Percentiles rank a stretch among this genome's conserved stretches.
These are phyloP conservation scores for Natator depressus DNA, from an alignment of 2,113 vertebrate genomes.

Conservation along the genomic window DNA sequence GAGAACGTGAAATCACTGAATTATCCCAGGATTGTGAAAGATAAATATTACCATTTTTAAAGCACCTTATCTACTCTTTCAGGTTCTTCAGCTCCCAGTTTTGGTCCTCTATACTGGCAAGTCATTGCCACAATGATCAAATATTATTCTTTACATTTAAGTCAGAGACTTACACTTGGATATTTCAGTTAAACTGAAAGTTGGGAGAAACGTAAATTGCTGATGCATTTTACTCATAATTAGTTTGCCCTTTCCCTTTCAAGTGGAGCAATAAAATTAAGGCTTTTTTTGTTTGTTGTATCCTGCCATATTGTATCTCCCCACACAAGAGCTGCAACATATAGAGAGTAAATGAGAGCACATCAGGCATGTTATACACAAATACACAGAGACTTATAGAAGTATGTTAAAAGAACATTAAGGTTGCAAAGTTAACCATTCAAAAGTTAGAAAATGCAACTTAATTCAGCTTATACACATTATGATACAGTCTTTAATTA, in stretches of 20 bases:
- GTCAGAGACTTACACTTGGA: background rate
- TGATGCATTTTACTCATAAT: background rate
- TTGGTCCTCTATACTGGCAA: background rate
- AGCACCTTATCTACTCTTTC: background rate
- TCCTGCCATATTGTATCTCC: background rate
- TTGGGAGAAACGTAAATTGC: background rate
- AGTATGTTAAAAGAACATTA: background rate
- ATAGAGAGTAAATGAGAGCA: background rate
- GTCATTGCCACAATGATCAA: background rate
- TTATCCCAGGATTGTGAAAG: accelerated
- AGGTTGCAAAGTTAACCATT: background rate
- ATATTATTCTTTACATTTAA: background rate
- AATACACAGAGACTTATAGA: background rate
- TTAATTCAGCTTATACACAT: background rate
- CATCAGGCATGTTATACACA: background rate
- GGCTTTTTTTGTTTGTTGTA: background rate
- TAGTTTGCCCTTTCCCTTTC: background rate
- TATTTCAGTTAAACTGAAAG: background rate
- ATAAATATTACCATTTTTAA: background rate
- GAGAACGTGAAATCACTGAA: background rate
- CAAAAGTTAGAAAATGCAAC: background rate
- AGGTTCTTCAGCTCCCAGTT: background rate
- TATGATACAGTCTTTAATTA: background rate
- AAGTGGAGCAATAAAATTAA: background rate
- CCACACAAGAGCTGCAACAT: background rate